A percentile compares a stretch with the other conserved stretches of the same genome.
phyloP scores from a whole-genome alignment of 2,797 vertebrate genomes.

The Anableps anableps region DNA sequence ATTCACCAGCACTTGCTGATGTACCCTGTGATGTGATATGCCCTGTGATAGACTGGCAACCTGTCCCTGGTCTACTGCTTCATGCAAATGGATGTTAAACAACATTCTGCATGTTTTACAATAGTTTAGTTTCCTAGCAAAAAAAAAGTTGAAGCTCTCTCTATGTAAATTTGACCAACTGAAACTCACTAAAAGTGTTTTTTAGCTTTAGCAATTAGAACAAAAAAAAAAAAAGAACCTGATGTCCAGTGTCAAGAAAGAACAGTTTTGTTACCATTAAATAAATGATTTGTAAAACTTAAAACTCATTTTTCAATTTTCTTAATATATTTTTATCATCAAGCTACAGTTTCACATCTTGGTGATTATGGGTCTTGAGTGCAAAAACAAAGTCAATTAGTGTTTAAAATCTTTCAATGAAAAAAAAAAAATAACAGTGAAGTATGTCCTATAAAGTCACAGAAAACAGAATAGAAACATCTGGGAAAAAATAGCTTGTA shows the following conservation, averaged over 20 bases:
- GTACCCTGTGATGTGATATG: too few relatives aligned
- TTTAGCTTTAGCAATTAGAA: background rate
- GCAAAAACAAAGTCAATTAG: constrained; percentile 15
- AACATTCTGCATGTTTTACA: too few relatives aligned
- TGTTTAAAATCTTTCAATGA: constrained; percentile 12
- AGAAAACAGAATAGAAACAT: constrained; percentile 24
- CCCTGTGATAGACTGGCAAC: background rate
- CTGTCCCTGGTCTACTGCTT: too few relatives aligned
- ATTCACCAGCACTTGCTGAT: too few relatives aligned
- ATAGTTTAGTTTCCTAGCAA: too few relatives aligned
- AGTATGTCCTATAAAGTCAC: constrained; percentile 22
- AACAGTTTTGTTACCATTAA: background rate
- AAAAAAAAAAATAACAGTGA: background rate
- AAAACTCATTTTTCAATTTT: background rate
- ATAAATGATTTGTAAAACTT: background rate
- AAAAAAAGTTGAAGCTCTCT: too few relatives aligned
- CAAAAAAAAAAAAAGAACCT: background rate
- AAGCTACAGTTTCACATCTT: background rate
- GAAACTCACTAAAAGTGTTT: background rate
- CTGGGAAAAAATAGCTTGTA: constrained; percentile 26
- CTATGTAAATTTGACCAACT: background rate
- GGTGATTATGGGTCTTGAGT: constrained; percentile 2
- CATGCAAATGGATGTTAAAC: too few relatives aligned
- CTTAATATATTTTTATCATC: background rate
- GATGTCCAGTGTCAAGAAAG: background rate